Conservation (phyloP, 1,140 invertebrate species). For the Cherax destructor region DNA sequence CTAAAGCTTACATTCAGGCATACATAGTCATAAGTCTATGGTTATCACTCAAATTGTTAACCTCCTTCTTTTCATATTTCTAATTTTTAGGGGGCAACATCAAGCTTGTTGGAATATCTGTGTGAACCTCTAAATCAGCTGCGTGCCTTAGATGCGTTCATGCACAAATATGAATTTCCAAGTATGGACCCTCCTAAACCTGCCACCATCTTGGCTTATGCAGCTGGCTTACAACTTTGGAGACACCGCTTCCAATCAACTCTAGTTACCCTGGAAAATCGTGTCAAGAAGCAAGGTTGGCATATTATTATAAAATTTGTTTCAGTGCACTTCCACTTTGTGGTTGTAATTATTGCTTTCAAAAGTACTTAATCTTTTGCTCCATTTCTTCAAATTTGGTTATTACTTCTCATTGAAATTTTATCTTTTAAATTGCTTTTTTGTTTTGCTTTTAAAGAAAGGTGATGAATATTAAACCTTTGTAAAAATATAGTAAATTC, state of each 20-base stretch:
- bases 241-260: slow-evolving; percentile 15
- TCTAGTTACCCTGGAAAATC: slow-evolving; percentile 18
- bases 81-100: slow-evolving; percentile 13
- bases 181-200: slow-evolving; percentile 8
- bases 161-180: background rate
- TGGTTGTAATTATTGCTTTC: too few relatives aligned
- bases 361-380: too few relatives aligned
- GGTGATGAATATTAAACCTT: too few relatives aligned
- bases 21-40: background rate
- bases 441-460: too few relatives aligned
- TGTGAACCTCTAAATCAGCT: slow-evolving; percentile 45
- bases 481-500: too few relatives aligned
- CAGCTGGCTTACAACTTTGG: slow-evolving; percentile 37
- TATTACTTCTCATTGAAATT: too few relatives aligned
- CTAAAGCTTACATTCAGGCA: too few relatives aligned
- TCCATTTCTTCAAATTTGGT: too few relatives aligned
- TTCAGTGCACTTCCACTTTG: too few relatives aligned
- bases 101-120: slow-evolving; percentile 27
- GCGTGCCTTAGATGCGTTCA: slow-evolving; percentile 13
- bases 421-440: too few relatives aligned
- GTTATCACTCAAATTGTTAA: background rate
- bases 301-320: background rate
- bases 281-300: slow-evolving; percentile 40
- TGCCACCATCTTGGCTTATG: slow-evolving; percentile 30
- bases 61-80: too few relatives aligned